Percentiles rank a stretch among this genome's conserved stretches.
Conservation (phyloP, 2,888 invertebrate genomes). For the Piscicola geometra region DNA sequence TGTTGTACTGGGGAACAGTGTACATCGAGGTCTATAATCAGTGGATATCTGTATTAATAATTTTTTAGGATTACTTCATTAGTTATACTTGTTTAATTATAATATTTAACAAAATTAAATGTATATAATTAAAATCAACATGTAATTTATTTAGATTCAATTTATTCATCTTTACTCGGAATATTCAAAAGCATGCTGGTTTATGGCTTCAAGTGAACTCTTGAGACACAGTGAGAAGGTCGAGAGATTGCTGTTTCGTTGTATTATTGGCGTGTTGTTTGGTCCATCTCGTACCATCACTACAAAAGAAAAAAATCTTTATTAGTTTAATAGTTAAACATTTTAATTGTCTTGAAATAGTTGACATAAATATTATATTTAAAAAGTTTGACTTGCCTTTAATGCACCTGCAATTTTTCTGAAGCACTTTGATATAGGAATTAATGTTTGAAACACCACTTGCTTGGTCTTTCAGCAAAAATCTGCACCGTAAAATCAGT, state of each 20-base stretch:
- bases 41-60: constrained; percentile 60
- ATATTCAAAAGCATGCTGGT: constrained; percentile 58
- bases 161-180: constrained; percentile 47
- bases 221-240: constrained; percentile 58
- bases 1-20: constrained; percentile 59
- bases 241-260: constrained; percentile 59
- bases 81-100: too few relatives aligned
- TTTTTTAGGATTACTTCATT: too few relatives aligned
- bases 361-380: constrained; percentile 19
- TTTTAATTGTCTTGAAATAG: too few relatives aligned
- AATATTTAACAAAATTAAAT: too few relatives aligned
- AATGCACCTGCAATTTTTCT: constrained; percentile 60
- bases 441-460: constrained; percentile 60
- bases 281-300: constrained; percentile 62
- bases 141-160: not conserved
- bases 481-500: too few relatives aligned
- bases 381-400: constrained; percentile 54
- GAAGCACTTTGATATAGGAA: constrained; percentile 59
- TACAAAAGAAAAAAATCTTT: constrained; percentile 48
- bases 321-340: too few relatives aligned
- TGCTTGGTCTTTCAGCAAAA: constrained; percentile 60
- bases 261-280: constrained; percentile 58
- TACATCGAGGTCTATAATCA: constrained; percentile 59
- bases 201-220: constrained; percentile 57
- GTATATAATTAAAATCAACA: too few relatives aligned